Conservation (phyloP, 2,797 vertebrate genomes). For the Enteromius unitaeniatus region DNA sequence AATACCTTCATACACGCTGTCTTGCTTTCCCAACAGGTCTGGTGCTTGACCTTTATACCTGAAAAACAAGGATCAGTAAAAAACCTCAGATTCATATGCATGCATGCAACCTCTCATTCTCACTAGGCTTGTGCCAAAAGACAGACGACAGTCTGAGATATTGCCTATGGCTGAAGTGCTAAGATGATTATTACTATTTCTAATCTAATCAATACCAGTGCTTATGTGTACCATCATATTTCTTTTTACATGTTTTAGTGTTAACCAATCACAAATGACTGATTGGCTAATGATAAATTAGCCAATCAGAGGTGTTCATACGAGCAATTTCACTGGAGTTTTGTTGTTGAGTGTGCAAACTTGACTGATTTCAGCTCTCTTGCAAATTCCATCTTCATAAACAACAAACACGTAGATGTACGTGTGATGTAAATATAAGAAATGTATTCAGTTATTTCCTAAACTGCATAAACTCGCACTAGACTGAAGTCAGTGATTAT, state of each 20-base stretch:
- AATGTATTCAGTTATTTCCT: background rate
- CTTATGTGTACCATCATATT: background rate
- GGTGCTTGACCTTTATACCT: constrained; percentile 98
- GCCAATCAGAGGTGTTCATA: too few species aligned
- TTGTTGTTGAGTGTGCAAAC: too few species aligned
- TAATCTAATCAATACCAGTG: background rate
- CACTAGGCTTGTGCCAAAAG: background rate
- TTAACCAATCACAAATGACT: background rate
- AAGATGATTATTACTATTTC: background rate
- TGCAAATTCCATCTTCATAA: too few species aligned
- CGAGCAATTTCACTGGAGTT: too few species aligned
- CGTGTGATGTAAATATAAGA: background rate
- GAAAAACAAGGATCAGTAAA: constrained; percentile 56
- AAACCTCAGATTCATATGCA: background rate
- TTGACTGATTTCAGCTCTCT: too few species aligned
- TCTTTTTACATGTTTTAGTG: background rate
- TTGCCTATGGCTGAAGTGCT: background rate
- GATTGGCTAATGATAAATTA: background rate
- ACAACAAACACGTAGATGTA: background rate
- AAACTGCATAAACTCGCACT: too few species aligned
- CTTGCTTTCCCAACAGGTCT: constrained; percentile 97
- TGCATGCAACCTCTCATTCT: background rate
- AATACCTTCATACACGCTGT: constrained; percentile 97
- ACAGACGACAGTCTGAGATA: background rate
- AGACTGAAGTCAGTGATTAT: background rate